A percentile compares a stretch with the other conserved stretches of the same genome.
phyloP scores from a whole-genome alignment of 2,888 invertebrate genomes.

The Gymnoscelis rufifasciata region DNA sequence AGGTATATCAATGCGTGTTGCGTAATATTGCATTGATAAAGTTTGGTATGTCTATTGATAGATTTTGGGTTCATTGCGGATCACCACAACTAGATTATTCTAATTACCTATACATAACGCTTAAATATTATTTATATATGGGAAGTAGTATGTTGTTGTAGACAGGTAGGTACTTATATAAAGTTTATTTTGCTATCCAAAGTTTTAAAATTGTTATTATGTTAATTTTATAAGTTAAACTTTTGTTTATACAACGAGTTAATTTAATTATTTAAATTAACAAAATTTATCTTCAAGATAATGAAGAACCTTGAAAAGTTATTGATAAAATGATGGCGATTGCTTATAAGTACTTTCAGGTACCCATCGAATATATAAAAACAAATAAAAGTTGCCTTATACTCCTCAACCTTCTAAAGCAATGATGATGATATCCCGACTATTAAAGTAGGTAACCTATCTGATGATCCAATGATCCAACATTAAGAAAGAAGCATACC shows the following conservation, averaged over 20 bases:
- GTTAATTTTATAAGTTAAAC: no score
- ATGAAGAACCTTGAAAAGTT: slow-evolving; percentile 15
- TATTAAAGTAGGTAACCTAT: slow-evolving; percentile 4
- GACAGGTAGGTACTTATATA: no score
- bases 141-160: no score
- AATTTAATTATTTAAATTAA: no score
- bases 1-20: slow-evolving; percentile 37
- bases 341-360: neutral
- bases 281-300: slow-evolving; percentile 14
- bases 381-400: no score
- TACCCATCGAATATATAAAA: neutral
- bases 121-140: no score
- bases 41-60: slow-evolving; percentile 20
- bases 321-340: slow-evolving; percentile 13
- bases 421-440: neutral
- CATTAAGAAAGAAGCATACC: slow-evolving; percentile 4
- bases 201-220: no score
- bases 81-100: no score
- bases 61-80: slow-evolving; percentile 11
- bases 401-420: no score
- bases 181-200: no score
- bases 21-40: slow-evolving; percentile 36
- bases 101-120: no score
- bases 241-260: no score
- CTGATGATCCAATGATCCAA: slow-evolving; percentile 7